Conservation (phyloP, 1,140 invertebrate genomes). For the Ceratina calcarata region DNA sequence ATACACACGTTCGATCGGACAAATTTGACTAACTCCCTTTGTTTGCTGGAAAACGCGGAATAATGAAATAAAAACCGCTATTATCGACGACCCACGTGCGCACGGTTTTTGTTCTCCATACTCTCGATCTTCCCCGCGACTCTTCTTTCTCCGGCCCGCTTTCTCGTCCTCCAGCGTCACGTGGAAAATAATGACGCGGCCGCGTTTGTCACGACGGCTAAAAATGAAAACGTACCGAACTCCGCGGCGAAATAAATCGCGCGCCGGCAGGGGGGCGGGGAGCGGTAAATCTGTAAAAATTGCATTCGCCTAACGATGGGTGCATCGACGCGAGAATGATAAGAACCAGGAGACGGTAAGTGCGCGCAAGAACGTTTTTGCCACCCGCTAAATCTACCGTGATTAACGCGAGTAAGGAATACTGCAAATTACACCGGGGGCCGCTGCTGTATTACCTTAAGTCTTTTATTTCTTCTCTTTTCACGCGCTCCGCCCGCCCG, state of each 20-base stretch:
- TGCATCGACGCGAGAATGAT: slow-evolving; percentile 43
- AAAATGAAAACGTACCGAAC: slow-evolving; percentile 25
- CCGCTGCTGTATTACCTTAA: slow-evolving; percentile 33
- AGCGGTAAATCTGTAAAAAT: slow-evolving; percentile 33
- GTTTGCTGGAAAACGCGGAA: slow-evolving; percentile 28
- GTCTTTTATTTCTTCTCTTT: slow-evolving; percentile 29
- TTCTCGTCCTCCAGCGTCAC: neutral
- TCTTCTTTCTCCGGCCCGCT: too few species aligned
- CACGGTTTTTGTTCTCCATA: neutral
- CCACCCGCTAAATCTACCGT: slow-evolving; percentile 37
- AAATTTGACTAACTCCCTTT: slow-evolving; percentile 34
- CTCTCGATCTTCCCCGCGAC: neutral
- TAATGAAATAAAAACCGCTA: slow-evolving; percentile 42
- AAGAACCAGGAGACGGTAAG: slow-evolving; percentile 32
- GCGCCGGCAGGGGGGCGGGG: neutral
- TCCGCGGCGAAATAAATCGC: slow-evolving; percentile 23
- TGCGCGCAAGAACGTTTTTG: slow-evolving; percentile 30
- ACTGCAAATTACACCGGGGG: slow-evolving; percentile 26
- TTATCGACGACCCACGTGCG: slow-evolving; percentile 20
- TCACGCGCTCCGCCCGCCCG: too few species aligned
- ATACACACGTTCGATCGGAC: slow-evolving; percentile 11
- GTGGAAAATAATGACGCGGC: slow-evolving; percentile 27
- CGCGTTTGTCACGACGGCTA: slow-evolving; percentile 4
- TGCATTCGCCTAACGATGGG: slow-evolving; percentile 28
- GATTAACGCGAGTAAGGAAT: slow-evolving; percentile 43